Evolutionary conservation across 1,140 invertebrate species (phyloP).

Genomic region (Stegodyphus mimosarum): DNA sequence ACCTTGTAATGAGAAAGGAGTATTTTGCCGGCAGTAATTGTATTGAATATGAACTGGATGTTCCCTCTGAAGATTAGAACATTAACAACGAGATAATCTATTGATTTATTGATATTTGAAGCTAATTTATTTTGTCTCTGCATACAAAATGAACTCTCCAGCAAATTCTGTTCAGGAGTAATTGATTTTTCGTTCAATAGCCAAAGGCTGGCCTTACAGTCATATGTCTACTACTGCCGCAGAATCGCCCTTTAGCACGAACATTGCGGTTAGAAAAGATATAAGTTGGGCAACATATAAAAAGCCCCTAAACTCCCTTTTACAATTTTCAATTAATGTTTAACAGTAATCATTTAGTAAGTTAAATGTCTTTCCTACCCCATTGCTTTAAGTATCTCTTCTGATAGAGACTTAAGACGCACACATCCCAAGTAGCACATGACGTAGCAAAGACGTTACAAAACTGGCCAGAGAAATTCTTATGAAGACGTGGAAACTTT

Average conservation of each 20-base stretch:
- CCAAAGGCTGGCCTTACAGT: constrained; percentile 11
- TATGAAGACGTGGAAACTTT: too few species aligned
- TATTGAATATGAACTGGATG: constrained; percentile 13
- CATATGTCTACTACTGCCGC: constrained; percentile 13
- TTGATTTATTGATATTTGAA: constrained; percentile 55
- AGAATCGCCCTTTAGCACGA: constrained; percentile 18
- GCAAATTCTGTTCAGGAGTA: constrained; percentile 41
- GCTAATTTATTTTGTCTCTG: constrained; percentile 59
- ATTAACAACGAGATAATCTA: constrained; percentile 42
- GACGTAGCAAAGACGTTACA: too few species aligned
- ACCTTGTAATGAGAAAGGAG: neutral
- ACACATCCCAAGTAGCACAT: too few species aligned
- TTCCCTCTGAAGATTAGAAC: constrained; percentile 31
- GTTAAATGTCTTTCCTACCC: too few species aligned
- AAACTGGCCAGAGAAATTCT: too few species aligned
- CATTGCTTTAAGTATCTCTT: too few species aligned
- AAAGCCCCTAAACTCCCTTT: too few species aligned
- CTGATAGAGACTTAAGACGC: too few species aligned
- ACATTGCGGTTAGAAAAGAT: neutral
- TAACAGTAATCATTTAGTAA: too few species aligned
- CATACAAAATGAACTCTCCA: constrained; percentile 53
- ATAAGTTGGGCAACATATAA: too few species aligned
- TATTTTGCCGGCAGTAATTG: neutral
- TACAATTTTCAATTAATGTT: too few species aligned
- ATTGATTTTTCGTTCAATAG: constrained; percentile 59